Conservation (phyloP, 2,797 vertebrate species). For the Scleropages formosus region DNA sequence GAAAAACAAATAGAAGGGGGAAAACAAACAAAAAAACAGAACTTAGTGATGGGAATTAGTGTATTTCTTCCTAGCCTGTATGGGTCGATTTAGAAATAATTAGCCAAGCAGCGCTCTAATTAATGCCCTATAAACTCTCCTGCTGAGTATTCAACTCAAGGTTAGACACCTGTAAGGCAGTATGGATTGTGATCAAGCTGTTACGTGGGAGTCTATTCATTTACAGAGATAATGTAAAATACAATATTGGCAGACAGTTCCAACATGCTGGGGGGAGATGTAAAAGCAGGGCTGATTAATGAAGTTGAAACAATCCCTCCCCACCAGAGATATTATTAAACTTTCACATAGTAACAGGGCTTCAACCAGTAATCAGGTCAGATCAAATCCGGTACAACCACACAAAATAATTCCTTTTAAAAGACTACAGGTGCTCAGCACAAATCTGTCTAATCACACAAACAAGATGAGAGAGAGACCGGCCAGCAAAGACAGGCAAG, state of each 20-base stretch:
- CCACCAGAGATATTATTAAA: slow-evolving; percentile 4
- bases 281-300: background rate
- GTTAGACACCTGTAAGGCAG: background rate
- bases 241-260: slow-evolving; percentile 6
- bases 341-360: background rate
- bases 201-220: background rate
- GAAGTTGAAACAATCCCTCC: background rate
- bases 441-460: slow-evolving; percentile 1
- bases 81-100: slow-evolving; percentile 5
- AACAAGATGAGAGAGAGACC: background rate
- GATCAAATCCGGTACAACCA: background rate
- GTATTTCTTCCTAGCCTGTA: background rate
- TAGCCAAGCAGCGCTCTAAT: slow-evolving; percentile 14
- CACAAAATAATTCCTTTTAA: background rate
- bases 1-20: background rate
- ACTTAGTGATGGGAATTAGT: background rate
- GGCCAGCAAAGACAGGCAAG: background rate
- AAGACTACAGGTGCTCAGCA: slow-evolving; percentile 13
- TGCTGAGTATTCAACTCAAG: background rate
- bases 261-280: background rate
- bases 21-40: background rate
- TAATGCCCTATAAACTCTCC: slow-evolving; percentile 16
- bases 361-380: background rate
- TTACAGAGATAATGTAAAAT: background rate
- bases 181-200: background rate